Base-by-base conservation (phyloP, 2,113 vertebrate genomes). In the Prunella himalayana region DNA sequence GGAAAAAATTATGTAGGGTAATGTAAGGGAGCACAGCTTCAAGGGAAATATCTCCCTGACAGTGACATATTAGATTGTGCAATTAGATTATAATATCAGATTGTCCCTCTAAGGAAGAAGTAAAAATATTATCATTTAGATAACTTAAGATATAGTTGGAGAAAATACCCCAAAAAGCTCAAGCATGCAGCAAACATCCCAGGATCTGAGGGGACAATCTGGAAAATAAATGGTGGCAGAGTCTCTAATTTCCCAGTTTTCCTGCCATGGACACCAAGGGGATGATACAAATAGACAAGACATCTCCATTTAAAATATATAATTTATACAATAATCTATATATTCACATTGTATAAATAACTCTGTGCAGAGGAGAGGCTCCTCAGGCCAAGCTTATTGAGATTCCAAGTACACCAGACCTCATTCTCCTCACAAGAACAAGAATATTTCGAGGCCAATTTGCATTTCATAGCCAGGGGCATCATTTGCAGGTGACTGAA, bases 401-500 rank as follows among this genome's bases (percentile, higher is more conserved):
- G 50, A 90, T 92, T 85, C 76, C 75, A 45, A 70, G 45, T 23
- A 8, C 53, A 73, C 9, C 82, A 94, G 63, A 16, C 45, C 30
- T 63, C 25, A 2, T 69, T 39, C 76, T 90, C 63, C 39, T 77
- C 66, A 15, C 42, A 73, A 17, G 30, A 92, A 50, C 28, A 23
- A 13, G 57, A 87, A 68, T 31, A 88, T 86, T 88, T 50, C 3
- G 9, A 70, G 51, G 54, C 27, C 59, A 72, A 94, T 93, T 93
- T 94, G 71, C 86, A 90, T 88, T 85, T 90, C 16, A 6, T 88
- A 90, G 90, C 94, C 94, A 86, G 82, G 15, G 59, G 82, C 92
- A 86, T 92, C 88, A 86, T 95, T 91, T 91, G 73, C 92, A 96
- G 94, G 96, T 95, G 96, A 93, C 53, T 90, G 87, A 97, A 71